A percentile compares a stretch with the other conserved stretches of the same genome.
Conservation (phyloP, 2,888 invertebrate species). For the Atrina japonica region DNA sequence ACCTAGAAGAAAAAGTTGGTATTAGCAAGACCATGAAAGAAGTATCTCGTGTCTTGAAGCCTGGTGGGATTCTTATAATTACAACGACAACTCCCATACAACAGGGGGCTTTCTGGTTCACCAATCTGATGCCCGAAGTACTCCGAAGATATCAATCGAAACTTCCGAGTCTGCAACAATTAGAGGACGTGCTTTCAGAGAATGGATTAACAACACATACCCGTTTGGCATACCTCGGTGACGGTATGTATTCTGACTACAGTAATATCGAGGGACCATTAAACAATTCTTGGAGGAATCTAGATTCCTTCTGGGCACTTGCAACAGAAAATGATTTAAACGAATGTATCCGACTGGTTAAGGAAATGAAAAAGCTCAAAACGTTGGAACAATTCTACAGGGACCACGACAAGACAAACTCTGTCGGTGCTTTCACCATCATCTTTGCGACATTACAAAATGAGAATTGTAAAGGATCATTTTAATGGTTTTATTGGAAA, state of each 20-base stretch:
- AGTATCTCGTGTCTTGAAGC: conserved; percentile 16
- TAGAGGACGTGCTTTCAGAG: not conserved
- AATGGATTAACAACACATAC: not conserved
- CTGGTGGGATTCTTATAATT: conserved; percentile 15
- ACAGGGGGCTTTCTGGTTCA: conserved; percentile 16
- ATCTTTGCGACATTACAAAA: too few relatives aligned
- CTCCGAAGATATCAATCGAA: not conserved
- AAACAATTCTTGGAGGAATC: conserved; percentile 10
- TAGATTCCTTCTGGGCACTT: conserved; percentile 20
- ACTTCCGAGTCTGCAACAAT: not conserved
- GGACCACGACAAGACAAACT: conserved; percentile 9
- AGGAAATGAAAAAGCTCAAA: conserved; percentile 10
- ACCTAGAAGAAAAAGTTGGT: conserved; percentile 17
- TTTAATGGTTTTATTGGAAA: too few relatives aligned
- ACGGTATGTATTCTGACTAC: conserved; percentile 4
- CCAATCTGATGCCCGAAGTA: not conserved
- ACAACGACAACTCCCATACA: conserved; percentile 9
- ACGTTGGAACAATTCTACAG: conserved; percentile 14
- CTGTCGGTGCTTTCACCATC: conserved; percentile 8
- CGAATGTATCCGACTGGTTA: not conserved
- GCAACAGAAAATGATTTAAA: conserved; percentile 4
- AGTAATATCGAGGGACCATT: conserved; percentile 23
- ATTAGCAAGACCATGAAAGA: conserved; percentile 26
- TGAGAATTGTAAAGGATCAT: too few relatives aligned
- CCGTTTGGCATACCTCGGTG: not conserved